Evolutionary conservation across 2,888 invertebrate species (phyloP).

Genomic region (Melitaea athalia): DNA sequence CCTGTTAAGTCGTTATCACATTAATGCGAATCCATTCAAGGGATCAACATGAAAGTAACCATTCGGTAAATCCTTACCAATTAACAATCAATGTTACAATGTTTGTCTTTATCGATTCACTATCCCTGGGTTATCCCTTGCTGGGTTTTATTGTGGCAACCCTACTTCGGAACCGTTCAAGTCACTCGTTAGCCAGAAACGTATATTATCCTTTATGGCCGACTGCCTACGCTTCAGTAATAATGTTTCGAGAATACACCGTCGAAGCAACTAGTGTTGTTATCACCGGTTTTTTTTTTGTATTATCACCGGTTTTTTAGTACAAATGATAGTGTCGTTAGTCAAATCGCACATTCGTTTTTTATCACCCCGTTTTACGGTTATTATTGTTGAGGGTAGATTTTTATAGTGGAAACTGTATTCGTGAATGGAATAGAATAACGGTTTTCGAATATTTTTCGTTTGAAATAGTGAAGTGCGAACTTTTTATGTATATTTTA

Average conservation of each 20-base stretch:
- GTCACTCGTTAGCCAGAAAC: slow-evolving; percentile 51
- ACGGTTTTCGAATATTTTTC: neutral
- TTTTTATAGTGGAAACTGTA: neutral
- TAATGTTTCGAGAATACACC: slow-evolving; percentile 57
- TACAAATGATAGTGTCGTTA: slow-evolving; percentile 40
- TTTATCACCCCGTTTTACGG: neutral
- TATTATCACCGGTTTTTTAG: slow-evolving; percentile 28
- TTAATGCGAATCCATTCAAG: slow-evolving; percentile 11
- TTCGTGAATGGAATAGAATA: neutral
- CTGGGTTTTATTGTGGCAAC: slow-evolving; percentile 43
- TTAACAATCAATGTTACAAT: slow-evolving; percentile 46
- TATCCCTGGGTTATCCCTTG: slow-evolving; percentile 41
- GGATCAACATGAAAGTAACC: slow-evolving; percentile 15
- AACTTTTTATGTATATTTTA: neutral
- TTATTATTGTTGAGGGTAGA: neutral
- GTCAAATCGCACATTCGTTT: slow-evolving; percentile 26
- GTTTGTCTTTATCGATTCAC: slow-evolving; percentile 29
- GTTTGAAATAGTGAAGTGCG: neutral
- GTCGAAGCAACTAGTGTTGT: slow-evolving; percentile 55
- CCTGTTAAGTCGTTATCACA: slow-evolving; percentile 3
- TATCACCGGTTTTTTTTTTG: slow-evolving; percentile 46
- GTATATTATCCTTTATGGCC: slow-evolving; percentile 59
- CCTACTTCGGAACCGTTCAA: slow-evolving; percentile 44
- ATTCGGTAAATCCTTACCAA: slow-evolving; percentile 38
- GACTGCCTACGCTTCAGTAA: slow-evolving; percentile 46